These are phyloP conservation scores for Coilia nasus DNA, from an alignment of 2,797 vertebrate species.

Conservation along the genomic window DNA sequence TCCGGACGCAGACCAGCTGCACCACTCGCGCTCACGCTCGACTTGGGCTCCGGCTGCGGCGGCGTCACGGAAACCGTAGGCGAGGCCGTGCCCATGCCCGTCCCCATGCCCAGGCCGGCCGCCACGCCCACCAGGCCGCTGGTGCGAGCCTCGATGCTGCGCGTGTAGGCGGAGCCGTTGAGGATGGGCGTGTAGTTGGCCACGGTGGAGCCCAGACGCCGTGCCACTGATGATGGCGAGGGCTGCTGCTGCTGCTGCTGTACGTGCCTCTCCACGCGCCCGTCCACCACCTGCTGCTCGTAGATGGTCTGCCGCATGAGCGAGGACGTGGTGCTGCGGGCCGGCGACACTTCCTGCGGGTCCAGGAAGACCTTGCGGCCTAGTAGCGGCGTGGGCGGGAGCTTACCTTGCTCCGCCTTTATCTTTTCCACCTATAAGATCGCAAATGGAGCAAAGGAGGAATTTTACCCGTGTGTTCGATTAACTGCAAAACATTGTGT, in stretches of 20 bases:
- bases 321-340: conserved; percentile 67
- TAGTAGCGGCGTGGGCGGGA: conserved; percentile 87
- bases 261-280: conserved; percentile 65
- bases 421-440: conserved; percentile 85
- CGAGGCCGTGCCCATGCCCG: no score
- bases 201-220: conserved; percentile 68
- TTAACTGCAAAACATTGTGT: not conserved
- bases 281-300: conserved; percentile 70
- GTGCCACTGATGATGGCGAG: conserved; percentile 60
- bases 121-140: conserved; percentile 61
- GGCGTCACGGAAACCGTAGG: not conserved
- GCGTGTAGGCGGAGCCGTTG: conserved; percentile 69
- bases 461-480: not conserved
- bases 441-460: not conserved
- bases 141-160: conserved; percentile 63
- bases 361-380: conserved; percentile 90
- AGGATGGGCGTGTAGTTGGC: conserved; percentile 74
- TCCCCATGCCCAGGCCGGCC: conserved; percentile 59
- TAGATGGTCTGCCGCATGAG: conserved; percentile 80
- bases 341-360: conserved; percentile 71
- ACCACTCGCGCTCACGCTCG: not conserved
- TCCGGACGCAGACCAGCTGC: conserved; percentile 54
- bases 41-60: not conserved
- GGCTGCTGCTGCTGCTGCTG: conserved; percentile 39
- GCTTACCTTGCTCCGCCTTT: conserved; percentile 86